Evolutionary conservation across 2,113 vertebrate species (phyloP).

Genomic region (Ptilonorhynchus violaceus): DNA sequence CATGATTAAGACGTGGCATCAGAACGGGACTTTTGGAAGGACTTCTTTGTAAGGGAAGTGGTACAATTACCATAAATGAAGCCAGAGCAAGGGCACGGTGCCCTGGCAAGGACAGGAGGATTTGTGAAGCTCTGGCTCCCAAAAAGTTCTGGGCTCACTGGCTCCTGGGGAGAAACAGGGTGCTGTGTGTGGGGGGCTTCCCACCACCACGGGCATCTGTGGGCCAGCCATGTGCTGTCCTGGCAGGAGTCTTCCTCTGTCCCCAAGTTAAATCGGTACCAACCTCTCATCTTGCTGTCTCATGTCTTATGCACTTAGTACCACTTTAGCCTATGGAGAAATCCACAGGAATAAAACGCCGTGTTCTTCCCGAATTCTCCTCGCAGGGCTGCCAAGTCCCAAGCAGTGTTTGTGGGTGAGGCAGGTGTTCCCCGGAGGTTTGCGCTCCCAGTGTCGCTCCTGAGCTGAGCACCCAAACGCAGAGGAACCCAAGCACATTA

Average conservation of each 20-base stretch:
- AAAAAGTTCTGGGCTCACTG: fast-evolving
- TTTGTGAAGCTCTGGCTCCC: neutral
- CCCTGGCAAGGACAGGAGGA: neutral
- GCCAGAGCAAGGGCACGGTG: neutral
- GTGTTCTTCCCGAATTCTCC: neutral
- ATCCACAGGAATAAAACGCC: neutral
- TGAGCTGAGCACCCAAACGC: neutral
- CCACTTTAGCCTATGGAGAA: neutral
- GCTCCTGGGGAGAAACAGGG: neutral
- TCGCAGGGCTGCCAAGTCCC: neutral
- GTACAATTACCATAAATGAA: fast-evolving
- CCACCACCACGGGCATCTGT: fast-evolving
- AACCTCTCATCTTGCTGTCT: neutral
- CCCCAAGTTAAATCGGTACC: neutral
- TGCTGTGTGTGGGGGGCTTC: neutral
- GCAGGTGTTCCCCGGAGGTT: neutral
- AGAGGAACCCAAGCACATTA: neutral
- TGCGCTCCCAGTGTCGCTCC: neutral
- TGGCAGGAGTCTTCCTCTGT: neutral
- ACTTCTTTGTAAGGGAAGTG: neutral
- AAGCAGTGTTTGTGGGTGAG: neutral
- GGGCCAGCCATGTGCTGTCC: neutral
- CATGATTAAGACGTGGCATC: neutral
- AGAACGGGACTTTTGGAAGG: neutral
- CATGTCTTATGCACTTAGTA: neutral